Conservation (phyloP, 2,113 vertebrate genomes). For the Plotosus lineatus region DNA sequence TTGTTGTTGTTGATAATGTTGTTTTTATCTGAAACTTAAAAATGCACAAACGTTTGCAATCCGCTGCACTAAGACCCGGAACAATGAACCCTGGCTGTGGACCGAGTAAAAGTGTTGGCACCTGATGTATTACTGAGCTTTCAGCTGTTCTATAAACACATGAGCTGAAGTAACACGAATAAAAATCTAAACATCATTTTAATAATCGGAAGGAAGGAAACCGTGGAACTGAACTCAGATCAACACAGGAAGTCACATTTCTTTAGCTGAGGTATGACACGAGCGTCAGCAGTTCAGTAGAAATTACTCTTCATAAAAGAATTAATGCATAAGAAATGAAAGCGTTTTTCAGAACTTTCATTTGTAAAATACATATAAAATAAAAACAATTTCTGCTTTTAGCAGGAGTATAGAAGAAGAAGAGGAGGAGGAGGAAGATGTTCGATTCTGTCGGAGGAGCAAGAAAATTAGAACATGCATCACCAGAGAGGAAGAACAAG, state of each 20-base stretch:
- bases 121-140: neutral
- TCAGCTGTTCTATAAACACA: neutral
- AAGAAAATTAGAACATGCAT: neutral
- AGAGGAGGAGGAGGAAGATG: neutral
- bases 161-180: neutral
- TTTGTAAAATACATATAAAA: slow-evolving; percentile 38
- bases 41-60: neutral
- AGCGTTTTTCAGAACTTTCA: neutral
- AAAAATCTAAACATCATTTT: neutral
- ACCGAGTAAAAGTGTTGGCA: neutral
- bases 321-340: slow-evolving; percentile 7
- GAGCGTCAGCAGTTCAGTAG: neutral
- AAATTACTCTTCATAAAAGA: slow-evolving; percentile 27
- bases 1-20: no score
- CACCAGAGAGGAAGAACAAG: neutral
- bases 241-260: neutral
- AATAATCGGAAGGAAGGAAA: neutral
- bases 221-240: neutral
- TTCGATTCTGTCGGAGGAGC: no score
- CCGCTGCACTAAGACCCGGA: neutral
- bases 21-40: neutral
- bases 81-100: neutral
- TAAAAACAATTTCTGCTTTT: slow-evolving; percentile 20
- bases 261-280: neutral
- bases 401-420: slow-evolving; percentile 3